These are phyloP conservation scores for Neostethus bicornis DNA, from an alignment of 2,797 vertebrate species.

Conservation along the genomic window DNA sequence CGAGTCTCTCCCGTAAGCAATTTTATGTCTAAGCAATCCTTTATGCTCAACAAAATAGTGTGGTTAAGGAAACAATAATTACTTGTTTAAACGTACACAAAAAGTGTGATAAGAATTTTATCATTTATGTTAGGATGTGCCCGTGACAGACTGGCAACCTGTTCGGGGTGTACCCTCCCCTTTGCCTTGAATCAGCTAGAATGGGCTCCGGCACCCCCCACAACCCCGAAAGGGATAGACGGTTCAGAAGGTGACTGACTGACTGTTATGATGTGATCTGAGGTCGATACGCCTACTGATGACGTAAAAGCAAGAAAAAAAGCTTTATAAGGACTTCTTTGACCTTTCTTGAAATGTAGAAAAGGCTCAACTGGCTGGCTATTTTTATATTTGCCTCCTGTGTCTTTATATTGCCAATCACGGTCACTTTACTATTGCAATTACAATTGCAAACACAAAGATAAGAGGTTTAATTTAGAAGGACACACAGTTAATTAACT, in stretches of 20 bases:
- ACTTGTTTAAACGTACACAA: no score
- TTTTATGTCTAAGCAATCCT: conserved; percentile 38
- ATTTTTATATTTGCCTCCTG: not conserved
- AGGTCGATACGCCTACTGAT: conserved; percentile 19
- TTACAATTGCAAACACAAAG: not conserved
- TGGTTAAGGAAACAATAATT: conserved; percentile 12
- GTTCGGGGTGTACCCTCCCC: no score
- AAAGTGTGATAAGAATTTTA: no score
- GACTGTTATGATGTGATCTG: conserved; percentile 4
- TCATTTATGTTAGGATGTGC: conserved; percentile 21
- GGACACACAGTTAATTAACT: conserved; percentile 4
- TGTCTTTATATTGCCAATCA: not conserved
- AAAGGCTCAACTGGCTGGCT: not conserved
- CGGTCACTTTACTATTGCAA: not conserved
- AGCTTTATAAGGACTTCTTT: not conserved
- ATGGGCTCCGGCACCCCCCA: no score
- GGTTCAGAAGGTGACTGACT: no score
- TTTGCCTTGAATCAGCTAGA: no score
- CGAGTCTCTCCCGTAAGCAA: conserved; percentile 33
- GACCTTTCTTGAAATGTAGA: conserved; percentile 19
- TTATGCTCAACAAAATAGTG: conserved; percentile 44
- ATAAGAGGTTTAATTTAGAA: conserved; percentile 2
- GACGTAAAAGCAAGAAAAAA: no score
- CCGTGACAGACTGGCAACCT: no score
- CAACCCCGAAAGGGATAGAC: no score